Base-by-base conservation (phyloP, 2,888 invertebrate genomes). In the Vanessa cardui region DNA sequence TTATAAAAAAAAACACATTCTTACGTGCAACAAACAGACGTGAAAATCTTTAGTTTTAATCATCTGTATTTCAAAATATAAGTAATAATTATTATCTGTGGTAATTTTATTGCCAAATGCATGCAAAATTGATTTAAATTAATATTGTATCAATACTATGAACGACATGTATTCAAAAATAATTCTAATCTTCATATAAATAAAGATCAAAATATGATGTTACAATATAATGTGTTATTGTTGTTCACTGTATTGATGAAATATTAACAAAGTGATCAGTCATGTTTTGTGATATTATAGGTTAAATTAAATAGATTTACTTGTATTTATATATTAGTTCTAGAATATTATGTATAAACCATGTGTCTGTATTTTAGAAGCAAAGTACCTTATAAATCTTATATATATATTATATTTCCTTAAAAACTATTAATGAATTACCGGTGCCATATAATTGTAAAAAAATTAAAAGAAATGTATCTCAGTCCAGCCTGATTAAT, bases 241-340 rank as follows among this genome's bases (percentile, higher is more conserved):
- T 54, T 46, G 60, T 54, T 60, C 60, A 45, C 7, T 52, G 33
- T 60, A 59, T 60, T 56, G 54, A 66, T 56, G 1, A 39, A 18
- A 39, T 33, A 58, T 44, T 61, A 64, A 54, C 52, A 54, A 67
- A 70, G 58, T 70, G 67, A 81, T 83, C 83, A 86, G 86, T 86
- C 87, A 85, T 86, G 79, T 86, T 87, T 88, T 89, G 89, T 89
- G 89, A 89, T 89, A 88, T 86, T 81, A 83, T 88, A 88, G 86
- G 75, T 82, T 80, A 80, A 78, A 81, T 78, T 70, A 78, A 78
- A 79, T 77, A 83, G 64, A 67, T 70, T 56, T 73, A 72, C 65
- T 59, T 71, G 60, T 74, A 73, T 75, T 73, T 73, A 69, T 74
- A 73, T 74, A 71, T 69, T 74, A 76, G 76, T 70, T 70, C 70